These are phyloP conservation scores for Sebastes alutus DNA, from an alignment of 2,797 vertebrate species.

Conservation along the genomic window DNA sequence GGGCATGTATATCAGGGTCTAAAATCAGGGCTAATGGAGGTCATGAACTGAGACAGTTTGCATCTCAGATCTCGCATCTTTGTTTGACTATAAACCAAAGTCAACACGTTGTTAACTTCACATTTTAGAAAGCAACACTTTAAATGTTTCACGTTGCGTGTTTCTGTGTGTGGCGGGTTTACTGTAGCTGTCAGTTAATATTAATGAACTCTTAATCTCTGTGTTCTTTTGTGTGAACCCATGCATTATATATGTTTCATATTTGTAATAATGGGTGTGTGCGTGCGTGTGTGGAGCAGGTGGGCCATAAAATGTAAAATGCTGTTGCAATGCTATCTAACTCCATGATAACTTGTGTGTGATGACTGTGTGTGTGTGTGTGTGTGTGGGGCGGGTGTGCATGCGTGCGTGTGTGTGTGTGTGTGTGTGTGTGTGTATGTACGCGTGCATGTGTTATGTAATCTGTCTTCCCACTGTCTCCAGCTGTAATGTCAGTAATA, in stretches of 20 bases:
- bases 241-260: not conserved
- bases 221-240: not conserved
- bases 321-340: not conserved
- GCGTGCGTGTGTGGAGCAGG: not conserved
- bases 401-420: not conserved
- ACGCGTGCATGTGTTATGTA: slow-evolving; percentile 6
- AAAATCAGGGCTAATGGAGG: not conserved
- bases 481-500: slow-evolving; percentile 53
- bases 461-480: slow-evolving; percentile 44
- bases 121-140: not conserved
- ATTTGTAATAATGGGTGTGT: not conserved
- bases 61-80: not conserved
- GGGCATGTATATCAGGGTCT: not conserved
- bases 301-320: not conserved
- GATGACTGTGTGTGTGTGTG: not conserved
- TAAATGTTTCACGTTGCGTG: not conserved
- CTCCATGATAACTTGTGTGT: not conserved
- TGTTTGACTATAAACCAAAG: not conserved
- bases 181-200: not conserved
- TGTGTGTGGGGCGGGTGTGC: not conserved
- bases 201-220: not conserved
- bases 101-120: not conserved
- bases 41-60: not conserved
- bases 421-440: not conserved
- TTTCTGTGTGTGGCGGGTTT: not conserved